Base-by-base conservation (phyloP, 2,113 vertebrate genomes). In the Aix galericulata region DNA sequence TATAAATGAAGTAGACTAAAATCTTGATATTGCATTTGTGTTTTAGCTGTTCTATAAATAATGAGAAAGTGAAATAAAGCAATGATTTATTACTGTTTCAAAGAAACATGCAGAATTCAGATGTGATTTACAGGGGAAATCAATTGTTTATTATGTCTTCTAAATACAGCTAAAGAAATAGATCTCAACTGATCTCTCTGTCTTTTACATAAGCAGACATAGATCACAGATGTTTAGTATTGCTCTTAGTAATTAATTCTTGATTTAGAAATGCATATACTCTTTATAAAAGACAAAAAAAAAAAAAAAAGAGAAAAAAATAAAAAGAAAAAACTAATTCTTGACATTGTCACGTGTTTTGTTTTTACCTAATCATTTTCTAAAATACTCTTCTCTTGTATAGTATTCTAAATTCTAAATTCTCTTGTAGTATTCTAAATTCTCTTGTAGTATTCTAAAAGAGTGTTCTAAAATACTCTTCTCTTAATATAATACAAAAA, bases 291-390 rank as follows among this genome's bases (percentile, higher is more conserved):
- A 86, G 58, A 59, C 15, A 53, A 15, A 27, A 53, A 50, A 12
- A 50, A 12, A 4, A 4, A 4, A 71, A 48, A 75, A 16, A 82
- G 48, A 48, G 8, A 53, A 14, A 5, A 9, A 12, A 22, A 50
- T 23, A 3, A 23, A 50, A 72, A 75, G 9, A 79, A 67, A 59
- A 26, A 27, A 14, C 13, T 13, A 34, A 3, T 23, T 74, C 4
- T 2, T 66, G 13, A 11, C 0, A 2, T 56, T 23, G 34, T 62
- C 9, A 23, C 36, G 22, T 26, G 13, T 68, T 76, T 12, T 0
- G 44, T 8, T 75, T 78, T 75, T 64, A 72, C 31, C 16, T 5
- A 14, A 50, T 21, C 3, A 42, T 53, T 50, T 44, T 38, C 21
- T 48, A 40, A 82, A 72, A 5, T 59, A 29, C 3, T 59, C 59